Conservation (phyloP, 2,888 invertebrate genomes). For the Sthenelais limicola region DNA sequence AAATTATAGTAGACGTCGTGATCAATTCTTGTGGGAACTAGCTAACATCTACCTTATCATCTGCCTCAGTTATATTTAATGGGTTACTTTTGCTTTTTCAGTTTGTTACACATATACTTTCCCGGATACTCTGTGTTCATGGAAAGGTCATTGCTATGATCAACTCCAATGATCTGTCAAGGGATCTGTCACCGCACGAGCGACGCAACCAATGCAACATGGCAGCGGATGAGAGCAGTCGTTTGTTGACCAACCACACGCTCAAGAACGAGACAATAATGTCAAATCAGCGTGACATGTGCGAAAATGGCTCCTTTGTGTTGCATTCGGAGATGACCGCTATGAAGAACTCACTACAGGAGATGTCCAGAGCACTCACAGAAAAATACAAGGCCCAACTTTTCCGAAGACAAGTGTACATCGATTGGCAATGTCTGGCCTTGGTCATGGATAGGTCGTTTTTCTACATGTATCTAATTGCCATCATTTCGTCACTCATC, state of each 20-base stretch:
- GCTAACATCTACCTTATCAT: too few relatives aligned
- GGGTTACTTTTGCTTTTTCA: not conserved
- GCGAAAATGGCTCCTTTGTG: conserved; percentile 7
- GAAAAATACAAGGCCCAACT: not conserved
- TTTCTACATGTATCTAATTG: conserved; percentile 42
- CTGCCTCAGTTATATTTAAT: not conserved
- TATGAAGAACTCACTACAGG: conserved; percentile 27
- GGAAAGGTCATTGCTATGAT: conserved; percentile 8
- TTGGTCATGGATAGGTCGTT: conserved; percentile 43
- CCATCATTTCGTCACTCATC: conserved; percentile 43
- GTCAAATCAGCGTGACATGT: not conserved
- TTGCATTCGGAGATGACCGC: conserved; percentile 1
- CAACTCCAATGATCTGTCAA: not conserved
- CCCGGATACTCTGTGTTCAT: conserved; percentile 26
- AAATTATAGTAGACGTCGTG: too few relatives aligned
- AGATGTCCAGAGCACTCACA: conserved; percentile 2
- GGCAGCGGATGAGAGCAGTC: not conserved
- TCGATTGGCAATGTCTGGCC: conserved; percentile 41
- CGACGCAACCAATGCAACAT: not conserved
- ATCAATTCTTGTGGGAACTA: too few relatives aligned
- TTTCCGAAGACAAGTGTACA: not conserved
- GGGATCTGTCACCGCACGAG: not conserved
- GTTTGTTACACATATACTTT: not conserved
- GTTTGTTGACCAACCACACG: not conserved
- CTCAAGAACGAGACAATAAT: conserved; percentile 17